Percentiles rank a stretch among this genome's conserved stretches.
These are phyloP conservation scores for Lochmaea capreae DNA, from an alignment of 2,888 invertebrate genomes.

Conservation along the genomic window DNA sequence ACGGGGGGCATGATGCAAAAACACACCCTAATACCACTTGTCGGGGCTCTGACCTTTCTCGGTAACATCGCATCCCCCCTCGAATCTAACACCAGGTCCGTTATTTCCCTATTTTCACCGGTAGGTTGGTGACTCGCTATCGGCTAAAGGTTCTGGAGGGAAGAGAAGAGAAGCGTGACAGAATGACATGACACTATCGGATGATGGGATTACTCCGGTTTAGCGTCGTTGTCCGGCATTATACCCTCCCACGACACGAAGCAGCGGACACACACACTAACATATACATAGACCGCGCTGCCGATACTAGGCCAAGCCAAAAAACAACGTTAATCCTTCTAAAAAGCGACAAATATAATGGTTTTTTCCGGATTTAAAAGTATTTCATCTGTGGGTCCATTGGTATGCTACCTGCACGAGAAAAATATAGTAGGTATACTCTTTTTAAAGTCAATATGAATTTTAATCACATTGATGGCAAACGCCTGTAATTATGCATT, in stretches of 20 bases:
- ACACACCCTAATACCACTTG: conserved; percentile 4
- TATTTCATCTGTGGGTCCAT: too few species aligned
- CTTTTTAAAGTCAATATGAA: too few species aligned
- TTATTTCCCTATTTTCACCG: conserved; percentile 8
- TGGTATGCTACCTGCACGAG: too few species aligned
- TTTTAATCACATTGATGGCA: too few species aligned
- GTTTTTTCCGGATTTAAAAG: too few species aligned
- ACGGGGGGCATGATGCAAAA: not conserved
- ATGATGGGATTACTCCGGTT: conserved; percentile 65
- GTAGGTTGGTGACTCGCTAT: not conserved
- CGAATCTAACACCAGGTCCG: conserved; percentile 10
- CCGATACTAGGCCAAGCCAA: conserved; percentile 7
- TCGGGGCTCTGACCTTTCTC: conserved; percentile 7
- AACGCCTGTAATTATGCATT: too few species aligned
- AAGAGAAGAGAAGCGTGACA: conserved; percentile 56
- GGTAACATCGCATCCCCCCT: conserved; percentile 19
- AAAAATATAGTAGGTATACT: too few species aligned
- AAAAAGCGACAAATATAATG: not conserved
- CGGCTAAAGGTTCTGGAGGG: conserved; percentile 13
- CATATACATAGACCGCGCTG: not conserved
- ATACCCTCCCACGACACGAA: conserved; percentile 27
- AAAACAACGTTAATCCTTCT: not conserved
- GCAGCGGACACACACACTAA: conserved; percentile 7
- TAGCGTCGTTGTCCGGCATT: conserved; percentile 55
- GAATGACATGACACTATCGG: conserved; percentile 66